A percentile compares a stretch with the other conserved stretches of the same genome.
These are phyloP conservation scores for Tenualosa thibaudeaui DNA, from an alignment of 2,797 vertebrate genomes.

Conservation along the genomic window DNA sequence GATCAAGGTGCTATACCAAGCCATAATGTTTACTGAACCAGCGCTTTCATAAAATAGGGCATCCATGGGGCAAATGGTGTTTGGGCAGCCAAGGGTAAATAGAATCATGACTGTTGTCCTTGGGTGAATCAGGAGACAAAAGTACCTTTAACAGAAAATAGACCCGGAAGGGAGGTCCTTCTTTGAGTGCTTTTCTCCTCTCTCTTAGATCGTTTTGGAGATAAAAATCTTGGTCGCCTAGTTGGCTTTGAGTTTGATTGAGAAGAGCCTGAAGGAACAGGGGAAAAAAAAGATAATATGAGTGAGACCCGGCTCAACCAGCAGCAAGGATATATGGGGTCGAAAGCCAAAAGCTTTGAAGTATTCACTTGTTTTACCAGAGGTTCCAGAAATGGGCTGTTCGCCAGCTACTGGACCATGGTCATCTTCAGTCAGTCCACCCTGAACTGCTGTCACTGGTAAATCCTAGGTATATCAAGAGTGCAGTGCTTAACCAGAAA, in stretches of 20 bases:
- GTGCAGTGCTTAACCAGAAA: not conserved
- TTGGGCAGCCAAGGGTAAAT: no score
- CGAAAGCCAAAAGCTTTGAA: not conserved
- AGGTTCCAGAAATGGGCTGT: not conserved
- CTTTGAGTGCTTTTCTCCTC: conserved; percentile 46
- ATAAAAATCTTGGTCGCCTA: conserved; percentile 66
- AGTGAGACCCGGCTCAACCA: not conserved
- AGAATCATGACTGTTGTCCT: not conserved
- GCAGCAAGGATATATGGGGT: not conserved
- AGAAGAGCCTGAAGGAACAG: conserved; percentile 30
- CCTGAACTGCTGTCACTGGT: not conserved
- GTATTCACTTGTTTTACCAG: not conserved
- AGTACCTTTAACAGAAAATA: conserved; percentile 66
- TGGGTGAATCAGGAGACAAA: not conserved
- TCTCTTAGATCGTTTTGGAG: conserved; percentile 62
- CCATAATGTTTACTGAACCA: not conserved
- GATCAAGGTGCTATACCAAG: not conserved
- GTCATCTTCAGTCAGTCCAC: not conserved
- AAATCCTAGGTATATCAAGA: conserved; percentile 18
- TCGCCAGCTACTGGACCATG: not conserved
- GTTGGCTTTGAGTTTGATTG: conserved; percentile 51
- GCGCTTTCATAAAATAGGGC: not conserved
- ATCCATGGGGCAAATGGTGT: not conserved
- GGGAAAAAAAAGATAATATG: not conserved
- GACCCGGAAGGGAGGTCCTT: conserved; percentile 54